Conservation (phyloP, 2,888 invertebrate genomes). For the Hedya salicella region DNA sequence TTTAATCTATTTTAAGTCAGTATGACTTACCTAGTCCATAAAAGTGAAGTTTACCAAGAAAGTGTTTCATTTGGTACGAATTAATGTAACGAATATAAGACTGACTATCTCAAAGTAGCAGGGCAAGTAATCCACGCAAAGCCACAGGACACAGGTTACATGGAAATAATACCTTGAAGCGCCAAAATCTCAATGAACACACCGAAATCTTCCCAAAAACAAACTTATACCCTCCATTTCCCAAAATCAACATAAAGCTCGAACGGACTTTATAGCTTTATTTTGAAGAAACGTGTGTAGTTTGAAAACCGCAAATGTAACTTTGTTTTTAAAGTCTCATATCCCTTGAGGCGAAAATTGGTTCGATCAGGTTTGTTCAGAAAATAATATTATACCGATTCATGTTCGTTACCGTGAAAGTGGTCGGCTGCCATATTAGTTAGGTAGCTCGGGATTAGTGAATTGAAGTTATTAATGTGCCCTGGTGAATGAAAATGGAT, state of each 20-base stretch:
- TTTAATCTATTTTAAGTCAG: too few relatives aligned
- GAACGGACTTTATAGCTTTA: not conserved
- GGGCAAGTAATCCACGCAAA: not conserved
- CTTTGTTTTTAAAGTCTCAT: constrained; percentile 26
- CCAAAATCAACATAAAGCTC: not conserved
- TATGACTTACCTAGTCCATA: not conserved
- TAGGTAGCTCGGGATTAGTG: too few relatives aligned
- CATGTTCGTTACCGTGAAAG: constrained; percentile 8
- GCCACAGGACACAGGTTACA: not conserved
- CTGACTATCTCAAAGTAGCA: not conserved
- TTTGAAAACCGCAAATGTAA: not conserved
- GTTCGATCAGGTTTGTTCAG: constrained; percentile 29
- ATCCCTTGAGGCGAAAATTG: constrained; percentile 26
- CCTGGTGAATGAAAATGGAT: too few relatives aligned
- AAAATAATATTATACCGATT: constrained; percentile 29
- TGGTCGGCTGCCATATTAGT: not conserved
- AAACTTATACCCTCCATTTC: not conserved
- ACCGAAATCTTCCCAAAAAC: constrained; percentile 24
- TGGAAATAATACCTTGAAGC: not conserved
- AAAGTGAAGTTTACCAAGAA: too few relatives aligned
- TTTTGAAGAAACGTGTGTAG: not conserved
- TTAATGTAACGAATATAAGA: not conserved
- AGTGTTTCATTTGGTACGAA: not conserved
- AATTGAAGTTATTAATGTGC: too few relatives aligned
- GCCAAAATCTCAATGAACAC: constrained; percentile 8